Evolutionary conservation across 2,888 invertebrate species (phyloP).

Genomic region (Trichopoda pennipes): DNA sequence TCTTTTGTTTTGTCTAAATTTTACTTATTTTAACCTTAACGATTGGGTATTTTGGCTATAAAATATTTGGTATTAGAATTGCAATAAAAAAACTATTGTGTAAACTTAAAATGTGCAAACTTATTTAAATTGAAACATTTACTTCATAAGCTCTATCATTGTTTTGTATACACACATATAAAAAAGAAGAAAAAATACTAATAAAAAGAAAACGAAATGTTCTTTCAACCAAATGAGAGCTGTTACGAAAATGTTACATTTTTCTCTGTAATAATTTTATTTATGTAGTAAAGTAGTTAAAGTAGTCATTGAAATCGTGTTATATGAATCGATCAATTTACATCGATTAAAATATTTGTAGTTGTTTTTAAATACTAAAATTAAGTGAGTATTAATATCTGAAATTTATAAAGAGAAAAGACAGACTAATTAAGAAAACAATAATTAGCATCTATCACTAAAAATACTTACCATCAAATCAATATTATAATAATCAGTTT

Average conservation of each 20-base stretch:
- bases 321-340: neutral
- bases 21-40: conserved; percentile 28
- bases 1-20: conserved; percentile 53
- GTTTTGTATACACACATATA: neutral
- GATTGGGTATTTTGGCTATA: conserved; percentile 68
- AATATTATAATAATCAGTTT: too few species aligned
- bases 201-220: conserved; percentile 14
- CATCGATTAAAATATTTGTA: neutral
- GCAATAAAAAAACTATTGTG: conserved; percentile 6
- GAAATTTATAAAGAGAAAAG: too few species aligned
- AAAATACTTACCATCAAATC: too few species aligned
- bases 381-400: too few species aligned
- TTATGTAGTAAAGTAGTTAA: conserved; percentile 61
- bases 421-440: too few species aligned
- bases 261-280: conserved; percentile 39
- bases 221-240: neutral
- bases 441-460: too few species aligned
- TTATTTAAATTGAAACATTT: conserved; percentile 1
- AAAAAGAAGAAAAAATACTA: neutral
- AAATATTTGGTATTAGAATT: conserved; percentile 56
- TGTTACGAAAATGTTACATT: conserved; percentile 56
- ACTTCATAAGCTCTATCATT: conserved; percentile 14
- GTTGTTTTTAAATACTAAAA: neutral
- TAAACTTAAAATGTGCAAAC: conserved; percentile 66
- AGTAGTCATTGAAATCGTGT: conserved; percentile 34